Evolutionary conservation across 1,140 invertebrate species (phyloP).

Genomic region (Aphis gossypii): DNA sequence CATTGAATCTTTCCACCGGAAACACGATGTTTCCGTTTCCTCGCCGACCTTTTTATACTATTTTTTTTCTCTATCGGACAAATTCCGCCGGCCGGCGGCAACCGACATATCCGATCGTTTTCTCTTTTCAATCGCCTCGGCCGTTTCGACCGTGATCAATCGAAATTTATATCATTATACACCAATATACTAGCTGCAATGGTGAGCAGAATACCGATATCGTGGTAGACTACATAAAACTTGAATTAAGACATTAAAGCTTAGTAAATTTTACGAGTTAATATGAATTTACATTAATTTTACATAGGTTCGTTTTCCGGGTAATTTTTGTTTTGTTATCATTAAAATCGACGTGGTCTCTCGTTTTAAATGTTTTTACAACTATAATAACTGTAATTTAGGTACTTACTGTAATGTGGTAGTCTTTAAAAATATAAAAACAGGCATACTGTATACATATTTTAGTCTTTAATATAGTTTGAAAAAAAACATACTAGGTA

Average conservation of each 20-base stretch:
- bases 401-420: background rate
- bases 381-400: background rate
- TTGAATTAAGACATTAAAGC: no score
- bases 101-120: background rate
- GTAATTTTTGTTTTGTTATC: no score
- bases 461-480: no score
- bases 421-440: no score
- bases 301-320: background rate
- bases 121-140: background rate
- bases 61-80: background rate
- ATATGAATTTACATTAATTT: no score
- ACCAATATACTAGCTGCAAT: background rate
- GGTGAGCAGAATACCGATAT: no score
- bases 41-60: conserved; percentile 28
- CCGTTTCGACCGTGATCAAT: background rate
- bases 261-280: no score
- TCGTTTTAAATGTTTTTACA: background rate
- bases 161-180: background rate
- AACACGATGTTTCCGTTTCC: conserved; percentile 48
- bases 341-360: background rate
- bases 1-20: conserved; percentile 55
- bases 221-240: no score
- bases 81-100: background rate
- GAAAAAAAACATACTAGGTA: no score
- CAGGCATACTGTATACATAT: no score